These are phyloP conservation scores for Embidobia sp. DNA, from an alignment of 2,888 invertebrate species.

Conservation along the genomic window DNA sequence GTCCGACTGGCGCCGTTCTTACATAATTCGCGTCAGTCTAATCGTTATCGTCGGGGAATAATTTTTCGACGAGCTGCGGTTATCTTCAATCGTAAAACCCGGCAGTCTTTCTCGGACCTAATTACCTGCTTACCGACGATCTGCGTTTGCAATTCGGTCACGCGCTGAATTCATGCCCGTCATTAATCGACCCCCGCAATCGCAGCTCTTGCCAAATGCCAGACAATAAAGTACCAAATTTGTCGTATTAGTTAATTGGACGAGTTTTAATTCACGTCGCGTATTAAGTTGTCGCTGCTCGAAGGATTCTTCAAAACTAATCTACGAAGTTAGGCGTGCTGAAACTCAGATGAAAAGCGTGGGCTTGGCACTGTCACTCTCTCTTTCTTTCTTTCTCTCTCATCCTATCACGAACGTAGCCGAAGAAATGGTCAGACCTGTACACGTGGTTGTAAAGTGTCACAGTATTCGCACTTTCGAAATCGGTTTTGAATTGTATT, in stretches of 20 bases:
- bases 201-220: constrained; percentile 27
- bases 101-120: constrained; percentile 17
- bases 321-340: constrained; percentile 53
- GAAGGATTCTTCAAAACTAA: constrained; percentile 55
- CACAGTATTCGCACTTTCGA: constrained; percentile 59
- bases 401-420: constrained; percentile 14
- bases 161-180: constrained; percentile 40
- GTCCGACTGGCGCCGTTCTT: constrained; percentile 53
- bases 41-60: constrained; percentile 42
- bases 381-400: constrained; percentile 37
- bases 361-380: constrained; percentile 23
- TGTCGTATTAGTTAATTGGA: constrained; percentile 49
- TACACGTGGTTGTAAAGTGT: constrained; percentile 47
- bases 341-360: constrained; percentile 49
- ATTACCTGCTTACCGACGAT: constrained; percentile 35
- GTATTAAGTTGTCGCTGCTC: constrained; percentile 35
- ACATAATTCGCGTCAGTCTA: constrained; percentile 52
- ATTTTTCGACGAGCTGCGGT: constrained; percentile 50
- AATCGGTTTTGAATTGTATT: constrained; percentile 38
- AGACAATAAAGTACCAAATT: constrained; percentile 31
- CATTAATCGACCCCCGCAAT: constrained; percentile 44
- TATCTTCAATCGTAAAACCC: constrained; percentile 51
- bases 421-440: constrained; percentile 27
- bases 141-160: constrained; percentile 55
- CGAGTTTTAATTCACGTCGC: constrained; percentile 43